A percentile compares a stretch with the other conserved stretches of the same genome.
Evolutionary conservation across 2,797 vertebrate species (phyloP).

Genomic region (Neostethus bicornis): DNA sequence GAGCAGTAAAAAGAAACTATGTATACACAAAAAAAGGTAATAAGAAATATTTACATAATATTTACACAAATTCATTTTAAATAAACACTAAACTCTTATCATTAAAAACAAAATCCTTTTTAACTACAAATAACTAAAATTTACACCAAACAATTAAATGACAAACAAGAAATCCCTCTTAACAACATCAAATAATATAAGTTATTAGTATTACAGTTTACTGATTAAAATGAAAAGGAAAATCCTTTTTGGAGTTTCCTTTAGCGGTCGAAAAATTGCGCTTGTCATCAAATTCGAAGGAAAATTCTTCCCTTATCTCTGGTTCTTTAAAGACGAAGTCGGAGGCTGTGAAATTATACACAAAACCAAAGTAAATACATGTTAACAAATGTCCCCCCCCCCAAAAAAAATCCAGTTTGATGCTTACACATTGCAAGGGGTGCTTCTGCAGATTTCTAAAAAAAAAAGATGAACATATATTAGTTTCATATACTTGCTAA

Average conservation of each 20-base stretch:
- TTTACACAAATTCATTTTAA: no score
- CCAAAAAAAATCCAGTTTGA: neutral
- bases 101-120: no score
- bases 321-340: conserved; percentile 76
- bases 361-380: conserved; percentile 7
- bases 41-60: no score
- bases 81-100: no score
- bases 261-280: conserved; percentile 48
- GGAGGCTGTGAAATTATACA: conserved; percentile 44
- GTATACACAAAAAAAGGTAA: no score
- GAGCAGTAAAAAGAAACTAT: conserved; percentile 15
- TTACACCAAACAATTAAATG: no score
- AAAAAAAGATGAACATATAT: conserved; percentile 11
- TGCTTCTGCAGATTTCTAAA: conserved; percentile 69
- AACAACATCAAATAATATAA: no score
- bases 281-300: conserved; percentile 70
- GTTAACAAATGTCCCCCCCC: neutral
- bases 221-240: conserved; percentile 83
- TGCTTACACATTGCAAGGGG: conserved; percentile 70
- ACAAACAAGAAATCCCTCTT: no score
- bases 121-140: no score
- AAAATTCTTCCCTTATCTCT: conserved; percentile 73
- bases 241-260: conserved; percentile 52
- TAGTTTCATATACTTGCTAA: neutral
- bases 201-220: no score